Evolutionary conservation across 1,140 invertebrate species (phyloP), one percentile per base, ranked within the genome.

Genomic region (Odontomachus brunneus): DNA sequence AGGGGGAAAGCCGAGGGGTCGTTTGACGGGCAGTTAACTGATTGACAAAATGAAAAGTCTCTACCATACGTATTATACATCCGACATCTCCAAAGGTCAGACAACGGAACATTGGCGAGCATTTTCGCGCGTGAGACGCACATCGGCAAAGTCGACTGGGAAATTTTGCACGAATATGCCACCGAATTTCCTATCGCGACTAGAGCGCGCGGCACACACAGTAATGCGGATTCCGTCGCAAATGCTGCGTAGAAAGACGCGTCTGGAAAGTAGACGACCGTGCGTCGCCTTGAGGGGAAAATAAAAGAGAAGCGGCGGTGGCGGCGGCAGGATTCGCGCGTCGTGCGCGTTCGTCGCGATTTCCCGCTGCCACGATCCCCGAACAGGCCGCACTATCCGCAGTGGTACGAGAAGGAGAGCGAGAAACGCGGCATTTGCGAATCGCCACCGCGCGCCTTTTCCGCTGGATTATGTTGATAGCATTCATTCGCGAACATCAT

Each of bases 391-490:
- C 19, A 11, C 33, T 26, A 38, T 53, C 2, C 29, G 29, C 29
- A 33, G 2, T 2, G 2, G 29, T 5, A 5, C 44, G 38, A 44
- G 3, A 44, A 44, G 38, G 57, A 59, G 55, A 75, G 75, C 17
- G 65, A 44, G 38, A 11, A 44, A 44, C 72, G 67, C 85, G 67
- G 72, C 83, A 85, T 62, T 26, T 75, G 72, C 72, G 84, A 83
- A 86, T 86, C 80, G 65, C 9, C 49, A 67, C 26, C 44, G 19
- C 9, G 51, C 71, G 65, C 48, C 48, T 86, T 84, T 83, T 55
- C 84, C 59, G 53, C 38, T 73, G 85, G 71, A 86, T 87, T 78
- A 87, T 86, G 81, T 71, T 67, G 84, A 87, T 87, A 80, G 72
- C 63, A 86, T 86, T 83, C 84, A 82, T 85, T 63, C 72, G 57